These are phyloP conservation scores for Zhuqinia jingwanae DNA, from an alignment of 2,888 invertebrate genomes.

Conservation along the genomic window DNA sequence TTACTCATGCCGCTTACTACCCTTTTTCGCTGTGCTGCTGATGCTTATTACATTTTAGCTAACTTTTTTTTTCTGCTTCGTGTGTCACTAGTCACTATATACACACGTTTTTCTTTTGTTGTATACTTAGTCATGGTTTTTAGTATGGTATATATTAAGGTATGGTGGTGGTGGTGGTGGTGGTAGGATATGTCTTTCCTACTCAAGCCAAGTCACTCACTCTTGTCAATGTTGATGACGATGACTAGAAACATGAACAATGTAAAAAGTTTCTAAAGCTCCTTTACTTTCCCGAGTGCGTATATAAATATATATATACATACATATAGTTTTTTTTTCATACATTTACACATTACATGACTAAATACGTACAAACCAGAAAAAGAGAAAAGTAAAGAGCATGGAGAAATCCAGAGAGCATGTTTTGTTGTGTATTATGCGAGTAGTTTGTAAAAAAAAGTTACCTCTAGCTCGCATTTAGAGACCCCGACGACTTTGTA, in stretches of 20 bases:
- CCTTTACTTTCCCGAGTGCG: conserved; percentile 18
- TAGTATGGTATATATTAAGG: too few species aligned
- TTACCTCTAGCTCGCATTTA: conserved; percentile 21
- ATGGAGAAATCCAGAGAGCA: conserved; percentile 39
- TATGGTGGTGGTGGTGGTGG: too few species aligned
- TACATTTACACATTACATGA: conserved; percentile 50
- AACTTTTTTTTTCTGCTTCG: conserved; percentile 1
- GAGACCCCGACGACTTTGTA: conserved; percentile 17
- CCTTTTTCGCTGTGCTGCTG: too few species aligned
- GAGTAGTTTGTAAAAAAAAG: conserved; percentile 46
- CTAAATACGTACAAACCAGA: conserved; percentile 50
- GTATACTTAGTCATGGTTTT: conserved; percentile 16
- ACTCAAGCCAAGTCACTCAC: conserved; percentile 9
- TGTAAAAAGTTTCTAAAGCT: conserved; percentile 47
- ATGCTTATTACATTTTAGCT: conserved; percentile 18
- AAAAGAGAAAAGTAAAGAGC: too few species aligned
- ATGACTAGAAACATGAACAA: conserved; percentile 34
- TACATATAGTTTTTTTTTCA: conserved; percentile 3
- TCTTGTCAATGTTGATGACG: not conserved
- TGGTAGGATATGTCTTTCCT: too few species aligned
- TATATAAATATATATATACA: too few species aligned
- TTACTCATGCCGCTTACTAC: not conserved
- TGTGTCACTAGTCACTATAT: too few species aligned
- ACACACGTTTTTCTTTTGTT: not conserved
- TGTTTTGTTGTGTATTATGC: conserved; percentile 23